Conservation (phyloP, 2,797 vertebrate species). For the Spea hammondii region DNA sequence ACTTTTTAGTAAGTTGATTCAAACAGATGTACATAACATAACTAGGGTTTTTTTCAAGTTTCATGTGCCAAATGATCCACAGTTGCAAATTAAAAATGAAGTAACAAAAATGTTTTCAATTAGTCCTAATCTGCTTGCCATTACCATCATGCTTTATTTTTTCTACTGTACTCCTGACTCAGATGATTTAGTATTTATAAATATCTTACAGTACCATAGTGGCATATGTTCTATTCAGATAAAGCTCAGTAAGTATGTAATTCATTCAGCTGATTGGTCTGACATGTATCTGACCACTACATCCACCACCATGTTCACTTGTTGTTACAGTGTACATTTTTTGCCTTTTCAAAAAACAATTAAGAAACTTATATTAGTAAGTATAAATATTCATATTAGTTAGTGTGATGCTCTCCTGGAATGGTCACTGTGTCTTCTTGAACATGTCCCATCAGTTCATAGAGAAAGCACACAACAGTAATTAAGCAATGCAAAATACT, state of each 20-base stretch:
- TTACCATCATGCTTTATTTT: conserved; percentile 28
- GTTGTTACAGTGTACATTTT: no score
- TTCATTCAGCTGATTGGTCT: no score
- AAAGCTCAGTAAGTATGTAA: neutral
- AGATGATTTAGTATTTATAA: neutral
- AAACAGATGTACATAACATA: conserved; percentile 15
- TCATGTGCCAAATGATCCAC: neutral
- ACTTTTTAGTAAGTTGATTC: conserved; percentile 10
- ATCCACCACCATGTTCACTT: no score
- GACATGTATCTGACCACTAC: no score
- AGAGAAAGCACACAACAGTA: no score
- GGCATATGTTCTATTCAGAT: neutral
- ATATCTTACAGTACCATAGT: neutral
- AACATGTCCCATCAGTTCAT: no score
- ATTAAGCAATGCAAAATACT: no score
- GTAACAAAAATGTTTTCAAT: conserved; percentile 34
- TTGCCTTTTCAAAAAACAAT: no score
- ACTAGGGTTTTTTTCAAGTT: neutral
- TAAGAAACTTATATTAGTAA: no score
- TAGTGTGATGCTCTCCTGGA: no score
- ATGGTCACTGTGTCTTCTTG: no score
- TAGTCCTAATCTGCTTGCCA: conserved; percentile 3
- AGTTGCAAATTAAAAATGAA: conserved; percentile 20
- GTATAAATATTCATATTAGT: no score
- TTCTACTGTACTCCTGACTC: conserved; percentile 26